phyloP scores from a whole-genome alignment of 2,113 vertebrate species.

The Scopus umbretta region DNA sequence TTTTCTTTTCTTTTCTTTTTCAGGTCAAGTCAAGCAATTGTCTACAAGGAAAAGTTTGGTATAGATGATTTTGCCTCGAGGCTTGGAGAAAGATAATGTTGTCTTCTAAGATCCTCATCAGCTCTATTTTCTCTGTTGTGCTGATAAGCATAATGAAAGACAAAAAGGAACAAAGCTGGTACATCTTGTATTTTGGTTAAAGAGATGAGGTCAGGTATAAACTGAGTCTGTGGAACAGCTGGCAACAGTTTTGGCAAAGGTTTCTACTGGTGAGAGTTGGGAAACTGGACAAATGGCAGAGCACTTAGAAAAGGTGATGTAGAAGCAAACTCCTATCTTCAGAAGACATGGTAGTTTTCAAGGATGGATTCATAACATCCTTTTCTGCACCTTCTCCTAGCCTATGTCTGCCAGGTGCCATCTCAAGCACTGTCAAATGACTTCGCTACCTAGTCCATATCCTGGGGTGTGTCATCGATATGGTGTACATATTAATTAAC shows the following conservation, averaged over 20 bases:
- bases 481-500: background rate
- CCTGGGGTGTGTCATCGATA: background rate
- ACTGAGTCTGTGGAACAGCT: background rate
- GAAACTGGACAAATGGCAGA: background rate
- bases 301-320: background rate
- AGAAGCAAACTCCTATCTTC: background rate
- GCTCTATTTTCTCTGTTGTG: background rate
- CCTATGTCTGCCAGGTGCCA: background rate
- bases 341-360: background rate
- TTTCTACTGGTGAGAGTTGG: background rate
- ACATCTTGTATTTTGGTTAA: background rate
- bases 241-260: background rate
- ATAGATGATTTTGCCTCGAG: background rate
- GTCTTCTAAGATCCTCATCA: background rate
- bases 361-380: background rate
- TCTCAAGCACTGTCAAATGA: background rate
- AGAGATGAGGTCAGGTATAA: background rate
- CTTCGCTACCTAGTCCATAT: background rate
- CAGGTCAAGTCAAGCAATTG: background rate
- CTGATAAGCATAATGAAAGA: background rate
- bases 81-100: background rate
- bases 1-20: background rate
- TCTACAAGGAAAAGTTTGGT: background rate
- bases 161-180: background rate
- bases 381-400: background rate